Evolutionary conservation across 2,113 vertebrate species (phyloP).

Genomic region (Tyto alba): DNA sequence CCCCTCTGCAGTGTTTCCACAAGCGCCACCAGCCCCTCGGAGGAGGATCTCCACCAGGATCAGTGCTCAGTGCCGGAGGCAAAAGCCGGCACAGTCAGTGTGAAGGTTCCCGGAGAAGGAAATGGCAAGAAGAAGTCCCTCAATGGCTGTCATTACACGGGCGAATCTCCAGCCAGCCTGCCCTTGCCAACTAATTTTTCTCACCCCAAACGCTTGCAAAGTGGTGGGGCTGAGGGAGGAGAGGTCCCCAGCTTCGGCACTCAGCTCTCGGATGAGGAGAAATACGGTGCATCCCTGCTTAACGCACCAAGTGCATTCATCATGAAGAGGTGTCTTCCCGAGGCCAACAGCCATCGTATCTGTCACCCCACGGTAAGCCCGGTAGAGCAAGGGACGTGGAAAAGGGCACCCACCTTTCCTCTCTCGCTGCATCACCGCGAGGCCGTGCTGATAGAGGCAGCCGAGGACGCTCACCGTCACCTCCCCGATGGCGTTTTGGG

Average conservation of each 20-base stretch:
- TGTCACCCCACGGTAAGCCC: neutral
- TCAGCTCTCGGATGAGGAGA: neutral
- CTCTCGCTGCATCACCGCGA: neutral
- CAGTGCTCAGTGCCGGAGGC: neutral
- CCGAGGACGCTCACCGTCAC: rapidly evolving
- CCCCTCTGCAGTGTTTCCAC: rapidly evolving
- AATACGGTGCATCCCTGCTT: rapidly evolving
- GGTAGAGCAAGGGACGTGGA: neutral
- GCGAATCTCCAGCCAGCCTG: neutral
- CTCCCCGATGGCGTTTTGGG: neutral
- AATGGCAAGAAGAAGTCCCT: neutral
- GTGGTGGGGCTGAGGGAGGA: neutral
- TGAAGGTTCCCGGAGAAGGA: neutral
- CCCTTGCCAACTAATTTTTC: neutral
- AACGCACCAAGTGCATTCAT: rapidly evolving
- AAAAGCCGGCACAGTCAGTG: neutral
- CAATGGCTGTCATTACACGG: neutral
- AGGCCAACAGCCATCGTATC: neutral
- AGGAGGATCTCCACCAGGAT: neutral
- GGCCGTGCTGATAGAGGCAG: rapidly evolving
- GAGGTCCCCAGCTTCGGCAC: neutral
- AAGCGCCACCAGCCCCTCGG: neutral
- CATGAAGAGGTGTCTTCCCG: neutral
- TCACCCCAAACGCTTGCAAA: neutral
- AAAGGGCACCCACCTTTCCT: neutral